Evolutionary conservation across 1,140 invertebrate genomes (phyloP).

Genomic region (Aphaenogaster ashmeadi): DNA sequence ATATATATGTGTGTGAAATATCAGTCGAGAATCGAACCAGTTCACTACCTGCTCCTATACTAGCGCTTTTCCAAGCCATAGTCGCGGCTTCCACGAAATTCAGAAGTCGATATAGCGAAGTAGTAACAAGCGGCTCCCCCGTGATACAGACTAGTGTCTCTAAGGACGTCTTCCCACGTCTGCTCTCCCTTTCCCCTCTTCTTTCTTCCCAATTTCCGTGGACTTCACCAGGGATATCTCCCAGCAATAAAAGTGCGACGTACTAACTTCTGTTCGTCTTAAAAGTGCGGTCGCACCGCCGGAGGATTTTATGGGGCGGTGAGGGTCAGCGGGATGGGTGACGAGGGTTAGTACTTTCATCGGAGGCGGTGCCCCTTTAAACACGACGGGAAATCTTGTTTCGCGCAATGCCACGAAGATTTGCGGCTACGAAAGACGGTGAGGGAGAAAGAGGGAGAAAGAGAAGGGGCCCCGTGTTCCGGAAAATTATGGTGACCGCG

Average conservation of each 20-base stretch:
- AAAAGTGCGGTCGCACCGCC: slow-evolving; percentile 67
- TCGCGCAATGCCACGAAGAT: slow-evolving; percentile 53
- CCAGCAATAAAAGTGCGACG: slow-evolving; percentile 69
- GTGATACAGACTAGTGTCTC: slow-evolving; percentile 36
- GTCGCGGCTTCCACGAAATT: slow-evolving; percentile 51
- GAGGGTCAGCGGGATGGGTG: slow-evolving; percentile 44
- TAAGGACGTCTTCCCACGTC: slow-evolving; percentile 45
- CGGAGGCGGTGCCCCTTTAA: slow-evolving; percentile 39
- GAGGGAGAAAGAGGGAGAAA: neutral
- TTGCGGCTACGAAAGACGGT: slow-evolving; percentile 38
- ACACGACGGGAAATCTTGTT: slow-evolving; percentile 63
- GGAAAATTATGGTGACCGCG: slow-evolving; percentile 58
- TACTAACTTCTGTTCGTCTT: slow-evolving; percentile 70
- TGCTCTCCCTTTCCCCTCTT: slow-evolving; percentile 4
- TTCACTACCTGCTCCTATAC: neutral
- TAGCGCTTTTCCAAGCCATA: slow-evolving; percentile 5
- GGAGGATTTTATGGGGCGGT: slow-evolving; percentile 65
- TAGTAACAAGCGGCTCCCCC: slow-evolving; percentile 53
- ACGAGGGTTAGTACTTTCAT: slow-evolving; percentile 51
- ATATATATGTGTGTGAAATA: neutral
- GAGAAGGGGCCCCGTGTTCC: neutral
- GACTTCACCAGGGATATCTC: slow-evolving; percentile 49
- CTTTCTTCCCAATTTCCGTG: slow-evolving; percentile 68
- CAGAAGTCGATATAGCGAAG: slow-evolving; percentile 67
- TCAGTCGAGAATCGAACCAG: neutral